Conservation (phyloP, 2,797 vertebrate species). For the Sarcophilus harrisii region DNA sequence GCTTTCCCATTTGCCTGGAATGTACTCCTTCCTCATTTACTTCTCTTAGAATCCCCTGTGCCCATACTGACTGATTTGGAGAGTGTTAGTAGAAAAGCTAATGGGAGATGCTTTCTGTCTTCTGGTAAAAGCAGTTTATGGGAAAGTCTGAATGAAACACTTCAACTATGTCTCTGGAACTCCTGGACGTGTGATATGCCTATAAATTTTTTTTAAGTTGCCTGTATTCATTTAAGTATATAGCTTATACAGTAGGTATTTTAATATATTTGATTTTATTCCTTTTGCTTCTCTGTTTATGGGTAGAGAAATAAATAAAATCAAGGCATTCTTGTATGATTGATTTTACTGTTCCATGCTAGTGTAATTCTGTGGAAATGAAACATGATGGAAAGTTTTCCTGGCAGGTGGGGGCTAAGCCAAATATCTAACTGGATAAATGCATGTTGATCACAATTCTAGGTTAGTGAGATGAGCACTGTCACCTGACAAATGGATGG, state of each 20-base stretch:
- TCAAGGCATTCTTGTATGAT: background rate
- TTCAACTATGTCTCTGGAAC: background rate
- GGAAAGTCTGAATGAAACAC: background rate
- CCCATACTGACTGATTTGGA: background rate
- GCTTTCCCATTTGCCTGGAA: background rate
- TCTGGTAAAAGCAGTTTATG: background rate
- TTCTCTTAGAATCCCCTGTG: background rate
- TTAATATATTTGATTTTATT: background rate
- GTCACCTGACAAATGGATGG: background rate
- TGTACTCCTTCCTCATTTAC: background rate
- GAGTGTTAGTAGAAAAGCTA: background rate
- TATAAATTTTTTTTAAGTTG: background rate
- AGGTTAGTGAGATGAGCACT: background rate
- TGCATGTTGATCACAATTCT: background rate
- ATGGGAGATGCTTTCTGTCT: background rate
- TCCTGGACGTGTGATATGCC: background rate
- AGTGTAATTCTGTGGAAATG: background rate
- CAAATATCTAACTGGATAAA: background rate
- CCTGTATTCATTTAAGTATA: background rate
- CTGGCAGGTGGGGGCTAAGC: background rate
- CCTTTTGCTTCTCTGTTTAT: background rate
- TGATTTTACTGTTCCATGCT: background rate
- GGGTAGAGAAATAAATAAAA: background rate
- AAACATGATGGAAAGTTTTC: background rate
- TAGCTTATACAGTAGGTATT: background rate